Percentiles rank a stretch among this genome's conserved stretches.
Conservation (phyloP, 2,888 invertebrate genomes). For the Pyrgus malvae region DNA sequence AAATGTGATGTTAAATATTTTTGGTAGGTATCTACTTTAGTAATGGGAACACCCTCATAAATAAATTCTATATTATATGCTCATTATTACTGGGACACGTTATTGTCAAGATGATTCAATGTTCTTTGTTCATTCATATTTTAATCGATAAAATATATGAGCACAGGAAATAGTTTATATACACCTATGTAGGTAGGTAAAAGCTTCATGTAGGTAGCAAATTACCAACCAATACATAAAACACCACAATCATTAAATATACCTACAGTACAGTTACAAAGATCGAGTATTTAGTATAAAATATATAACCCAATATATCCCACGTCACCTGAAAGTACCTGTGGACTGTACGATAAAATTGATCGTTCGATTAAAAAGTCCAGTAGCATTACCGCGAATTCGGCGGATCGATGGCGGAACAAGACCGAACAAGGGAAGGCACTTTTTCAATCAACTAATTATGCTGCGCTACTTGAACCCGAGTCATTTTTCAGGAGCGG, state of each 20-base stretch:
- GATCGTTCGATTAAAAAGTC: constrained; percentile 46
- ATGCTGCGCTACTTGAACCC: constrained; percentile 60
- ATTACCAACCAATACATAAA: no score
- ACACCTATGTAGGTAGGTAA: background rate
- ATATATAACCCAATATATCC: constrained; percentile 7
- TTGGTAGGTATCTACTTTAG: no score
- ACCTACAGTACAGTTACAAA: background rate
- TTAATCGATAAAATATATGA: no score
- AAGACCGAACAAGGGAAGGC: constrained; percentile 61
- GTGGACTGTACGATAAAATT: constrained; percentile 37
- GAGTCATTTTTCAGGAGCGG: constrained; percentile 65
- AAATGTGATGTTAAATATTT: background rate
- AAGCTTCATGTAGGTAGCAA: no score
- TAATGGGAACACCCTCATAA: no score
- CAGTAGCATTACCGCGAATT: constrained; percentile 46
- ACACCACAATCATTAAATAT: no score
- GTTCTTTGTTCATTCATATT: no score
- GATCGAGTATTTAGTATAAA: background rate
- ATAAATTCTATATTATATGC: no score
- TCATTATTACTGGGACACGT: no score
- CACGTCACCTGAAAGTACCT: constrained; percentile 19
- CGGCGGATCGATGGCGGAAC: constrained; percentile 52
- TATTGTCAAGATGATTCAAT: no score
- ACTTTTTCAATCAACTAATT: constrained; percentile 75
- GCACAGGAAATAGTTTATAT: no score